Conservation (phyloP, 2,113 vertebrate species). For the Thomomys bottae region DNA sequence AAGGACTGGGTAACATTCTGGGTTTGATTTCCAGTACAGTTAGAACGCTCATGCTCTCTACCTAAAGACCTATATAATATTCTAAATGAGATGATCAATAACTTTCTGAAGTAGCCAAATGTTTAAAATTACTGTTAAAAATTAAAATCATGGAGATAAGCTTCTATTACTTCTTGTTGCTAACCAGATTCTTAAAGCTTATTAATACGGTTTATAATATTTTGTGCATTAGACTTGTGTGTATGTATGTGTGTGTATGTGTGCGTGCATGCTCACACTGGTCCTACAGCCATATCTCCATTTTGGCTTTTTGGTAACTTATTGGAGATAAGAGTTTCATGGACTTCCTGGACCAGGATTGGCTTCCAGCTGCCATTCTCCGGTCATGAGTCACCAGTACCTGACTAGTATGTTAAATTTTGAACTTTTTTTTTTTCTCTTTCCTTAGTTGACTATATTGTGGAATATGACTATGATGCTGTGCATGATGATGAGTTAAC, state of each 20-base stretch:
- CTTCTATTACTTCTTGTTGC: neutral
- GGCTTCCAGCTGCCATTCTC: too few species aligned
- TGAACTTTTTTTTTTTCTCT: neutral
- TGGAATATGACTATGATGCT: conserved; percentile 96
- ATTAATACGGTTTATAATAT: conserved; percentile 20
- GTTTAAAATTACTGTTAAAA: conserved; percentile 1
- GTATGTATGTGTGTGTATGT: too few species aligned
- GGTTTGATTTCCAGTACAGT: too few species aligned
- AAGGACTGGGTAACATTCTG: too few species aligned
- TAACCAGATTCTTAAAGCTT: neutral
- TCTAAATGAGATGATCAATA: neutral
- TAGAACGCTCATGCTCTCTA: too few species aligned
- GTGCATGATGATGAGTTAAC: conserved; percentile 96
- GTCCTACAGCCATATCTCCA: too few species aligned
- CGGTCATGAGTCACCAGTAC: too few species aligned
- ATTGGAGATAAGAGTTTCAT: too few species aligned
- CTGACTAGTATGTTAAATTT: neutral
- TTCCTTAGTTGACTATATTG: conserved; percentile 92
- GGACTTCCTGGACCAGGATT: too few species aligned
- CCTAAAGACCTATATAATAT: neutral
- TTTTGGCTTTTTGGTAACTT: too few species aligned
- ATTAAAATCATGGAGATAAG: conserved; percentile 38
- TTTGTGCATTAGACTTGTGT: conserved; percentile 28
- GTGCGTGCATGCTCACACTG: too few species aligned
- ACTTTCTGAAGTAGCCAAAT: conserved; percentile 23